A percentile compares a stretch with the other conserved stretches of the same genome.
Conservation (phyloP, 30 jellyfish, hydroid and myxozoan species). For the Clytia hemisphaerica region DNA sequence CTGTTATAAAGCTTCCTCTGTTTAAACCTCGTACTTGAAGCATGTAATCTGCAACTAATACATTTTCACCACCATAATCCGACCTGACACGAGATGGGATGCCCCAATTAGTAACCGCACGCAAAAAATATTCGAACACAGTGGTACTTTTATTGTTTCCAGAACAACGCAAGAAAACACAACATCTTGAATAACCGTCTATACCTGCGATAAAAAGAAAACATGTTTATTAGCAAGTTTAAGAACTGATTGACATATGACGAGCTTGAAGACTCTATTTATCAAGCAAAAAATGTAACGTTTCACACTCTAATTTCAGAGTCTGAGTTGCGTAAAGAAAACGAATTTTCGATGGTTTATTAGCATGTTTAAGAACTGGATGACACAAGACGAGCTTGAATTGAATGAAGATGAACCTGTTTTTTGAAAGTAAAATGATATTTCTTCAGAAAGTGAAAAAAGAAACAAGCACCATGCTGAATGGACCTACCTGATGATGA, state of each 20-base stretch:
- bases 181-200: background rate
- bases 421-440: too few species aligned
- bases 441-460: too few species aligned
- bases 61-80: constrained; percentile 16
- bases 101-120: background rate
- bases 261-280: background rate
- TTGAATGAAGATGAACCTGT: too few species aligned
- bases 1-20: constrained; percentile 6
- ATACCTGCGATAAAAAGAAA: too few species aligned
- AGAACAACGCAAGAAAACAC: background rate
- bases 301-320: background rate
- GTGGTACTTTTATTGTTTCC: background rate
- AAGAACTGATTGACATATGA: background rate
- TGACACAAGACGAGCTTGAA: too few species aligned
- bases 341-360: too few species aligned
- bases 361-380: too few species aligned
- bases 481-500: too few species aligned
- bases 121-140: background rate
- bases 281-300: background rate
- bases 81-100: constrained; percentile 2
- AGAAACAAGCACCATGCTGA: too few species aligned
- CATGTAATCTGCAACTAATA: constrained; percentile 8
- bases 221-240: too few species aligned
- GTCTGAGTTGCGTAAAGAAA: too few species aligned
- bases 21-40: background rate